Evolutionary conservation across 1,140 invertebrate genomes (phyloP), one percentile per base, ranked within the genome.

Genomic region (Maniola jurtina): DNA sequence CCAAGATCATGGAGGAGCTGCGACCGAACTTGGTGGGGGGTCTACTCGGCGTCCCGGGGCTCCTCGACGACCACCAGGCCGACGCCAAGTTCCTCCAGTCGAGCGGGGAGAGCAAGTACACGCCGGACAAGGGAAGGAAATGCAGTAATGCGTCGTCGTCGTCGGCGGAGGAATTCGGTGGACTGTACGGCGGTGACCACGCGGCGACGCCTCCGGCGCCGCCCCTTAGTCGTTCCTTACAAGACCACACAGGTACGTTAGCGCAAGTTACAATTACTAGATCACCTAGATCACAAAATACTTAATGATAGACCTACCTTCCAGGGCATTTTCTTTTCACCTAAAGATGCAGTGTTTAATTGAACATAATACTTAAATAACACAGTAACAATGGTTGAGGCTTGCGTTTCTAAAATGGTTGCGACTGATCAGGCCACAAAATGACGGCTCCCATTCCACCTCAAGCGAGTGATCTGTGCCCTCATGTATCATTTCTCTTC

Each of bases 1-100:
- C 94, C 70, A 95, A 95, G 69, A 93, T 95, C 80, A 96, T 96
- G 95, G 96, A 97, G 79, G 96, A 97, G 75, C 88, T 97, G 58
- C 91, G 96, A 86, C 96, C 96, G 13, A 96, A 96, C 82, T 86
- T 97, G 15, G 94, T 95, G 4, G 94, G 94, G 4, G 95, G 96
- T 0, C 83, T 96, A 16, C 87, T 96, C n/a, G 95, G 95, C 0
- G 93, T 96, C 10, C 92, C 93, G 35, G 95, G 95, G 0, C 89
- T 96, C 45, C 92, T 96, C 42, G 95, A 96, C 66, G 96, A 96
- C 66, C 95, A 96, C 71, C 94, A 95, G 69, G 84, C 92, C 72
- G 92, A 93, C 60, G 92, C 92, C 66, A 91, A 91, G 68, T 90
- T 86, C 72, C 83, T 92, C 8, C 87, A 92, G 6, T 89, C 84